Base-by-base conservation (phyloP, 2,797 vertebrate species). In the Tiaroga cobitis region DNA sequence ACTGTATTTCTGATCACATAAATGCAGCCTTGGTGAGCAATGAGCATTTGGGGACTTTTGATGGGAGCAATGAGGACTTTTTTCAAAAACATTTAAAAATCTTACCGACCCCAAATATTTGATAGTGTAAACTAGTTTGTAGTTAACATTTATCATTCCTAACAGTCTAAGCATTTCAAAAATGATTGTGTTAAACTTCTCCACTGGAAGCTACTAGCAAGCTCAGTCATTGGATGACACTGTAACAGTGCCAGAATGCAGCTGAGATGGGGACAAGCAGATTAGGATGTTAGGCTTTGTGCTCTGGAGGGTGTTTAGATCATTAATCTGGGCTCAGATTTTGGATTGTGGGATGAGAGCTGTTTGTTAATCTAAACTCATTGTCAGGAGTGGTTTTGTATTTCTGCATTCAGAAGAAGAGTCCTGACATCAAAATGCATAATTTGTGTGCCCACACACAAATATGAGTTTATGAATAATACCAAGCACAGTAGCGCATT, bases 291-390 rank as follows among this genome's bases (percentile, higher is more conserved):
- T 16, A 56, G 32, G 32, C 37, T 78, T 11, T 78, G 37, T 39
- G 8, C 32, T 61, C 75, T 26, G 37, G 37, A 26, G 34, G 15
- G 76, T 78, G 15, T 63, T 61, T 65, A 78, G 34, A 63, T 76
- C 56, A 67, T 54, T 75, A 51, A 76, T 67, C 59, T 29, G 43
- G 43, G 59, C 43, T 75, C 80, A 37, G 56, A 75, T 8, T 75
- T 75, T 34, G 13, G 70, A 26, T 63, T 81, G 49, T 7, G 8
- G 21, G 68, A 59, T 59, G 51, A 41, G 19, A 51, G 43, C 19
- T 74, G 8, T 54, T 63, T 76, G 46, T 54, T 69, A 2, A 26
- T 67, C 41, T 67, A 37, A 68, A n/a, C 61, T 80, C 61, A 8
- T 24, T 80, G 78, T 68, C 19, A 8, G 32, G 9, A 68, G 61